Percentiles rank a stretch among this genome's conserved stretches.
Conservation (phyloP, 2,888 invertebrate species). For the Melanargia galathea region DNA sequence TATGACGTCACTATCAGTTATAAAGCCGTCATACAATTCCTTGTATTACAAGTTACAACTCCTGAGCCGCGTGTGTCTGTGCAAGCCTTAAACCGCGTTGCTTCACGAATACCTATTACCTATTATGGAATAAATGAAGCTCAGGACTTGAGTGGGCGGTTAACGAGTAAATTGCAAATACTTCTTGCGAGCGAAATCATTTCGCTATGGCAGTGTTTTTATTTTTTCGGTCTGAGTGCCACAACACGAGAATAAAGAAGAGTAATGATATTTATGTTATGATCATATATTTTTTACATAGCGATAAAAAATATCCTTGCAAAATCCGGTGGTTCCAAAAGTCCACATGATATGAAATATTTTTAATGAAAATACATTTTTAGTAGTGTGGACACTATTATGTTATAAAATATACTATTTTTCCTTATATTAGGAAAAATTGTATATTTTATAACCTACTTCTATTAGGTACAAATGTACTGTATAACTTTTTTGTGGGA, state of each 20-base stretch:
- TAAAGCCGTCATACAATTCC: too few species aligned
- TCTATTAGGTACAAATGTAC: too few species aligned
- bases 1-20: too few species aligned
- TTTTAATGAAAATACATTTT: too few species aligned
- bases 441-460: too few species aligned
- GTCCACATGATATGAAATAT: too few species aligned
- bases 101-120: constrained; percentile 19
- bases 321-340: too few species aligned
- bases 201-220: constrained; percentile 5
- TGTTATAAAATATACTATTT: too few species aligned
- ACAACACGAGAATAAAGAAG: neutral
- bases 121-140: constrained; percentile 23
- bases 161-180: constrained; percentile 19
- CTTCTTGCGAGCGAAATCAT: constrained; percentile 20
- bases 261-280: neutral
- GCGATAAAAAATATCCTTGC: neutral
- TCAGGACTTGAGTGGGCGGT: constrained; percentile 20
- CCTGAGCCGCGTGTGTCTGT: neutral
- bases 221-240: constrained; percentile 10
- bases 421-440: too few species aligned
- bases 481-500: too few species aligned
- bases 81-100: constrained; percentile 5
- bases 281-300: neutral
- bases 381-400: too few species aligned
- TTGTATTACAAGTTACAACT: too few species aligned